Percentiles rank a stretch among this genome's conserved stretches.
Evolutionary conservation across 2,113 vertebrate species (phyloP).

Genomic region (Limanda limanda): DNA sequence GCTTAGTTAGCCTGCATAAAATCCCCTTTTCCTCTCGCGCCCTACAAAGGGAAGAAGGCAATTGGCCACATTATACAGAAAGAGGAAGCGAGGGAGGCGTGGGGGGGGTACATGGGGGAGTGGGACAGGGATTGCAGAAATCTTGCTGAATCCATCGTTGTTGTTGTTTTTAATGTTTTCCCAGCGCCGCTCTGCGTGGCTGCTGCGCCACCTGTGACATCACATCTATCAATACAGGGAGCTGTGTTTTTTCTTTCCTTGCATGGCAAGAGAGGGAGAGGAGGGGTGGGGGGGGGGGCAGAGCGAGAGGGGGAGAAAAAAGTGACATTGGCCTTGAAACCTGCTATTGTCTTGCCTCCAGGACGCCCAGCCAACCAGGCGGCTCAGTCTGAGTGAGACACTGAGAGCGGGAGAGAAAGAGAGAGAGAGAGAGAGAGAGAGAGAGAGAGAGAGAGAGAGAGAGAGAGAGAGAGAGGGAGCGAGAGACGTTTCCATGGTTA

Average conservation of each 20-base stretch:
- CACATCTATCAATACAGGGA: constrained; percentile 65
- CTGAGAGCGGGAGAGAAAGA: constrained; percentile 31
- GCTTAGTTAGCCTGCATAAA: constrained; percentile 82
- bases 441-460: constrained; percentile 47
- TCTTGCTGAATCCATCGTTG: constrained; percentile 28
- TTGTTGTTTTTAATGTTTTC: constrained; percentile 32
- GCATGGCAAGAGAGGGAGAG: constrained; percentile 30
- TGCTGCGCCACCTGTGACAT: constrained; percentile 67
- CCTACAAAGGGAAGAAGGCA: constrained; percentile 76
- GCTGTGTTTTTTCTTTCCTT: constrained; percentile 4
- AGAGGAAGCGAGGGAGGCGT: constrained; percentile 38
- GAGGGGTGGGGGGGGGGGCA: not conserved
- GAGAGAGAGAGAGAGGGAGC: constrained; percentile 54
- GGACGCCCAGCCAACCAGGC: constrained; percentile 80
- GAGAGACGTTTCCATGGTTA: constrained; percentile 84
- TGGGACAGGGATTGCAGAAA: constrained; percentile 17
- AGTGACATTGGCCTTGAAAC: constrained; percentile 84
- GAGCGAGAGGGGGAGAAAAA: no score
- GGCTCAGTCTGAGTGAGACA: constrained; percentile 57
- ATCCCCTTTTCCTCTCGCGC: constrained; percentile 77
- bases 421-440: constrained; percentile 25
- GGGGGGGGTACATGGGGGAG: not conserved
- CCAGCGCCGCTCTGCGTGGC: constrained; percentile 16
- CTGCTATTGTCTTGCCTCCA: constrained; percentile 84
- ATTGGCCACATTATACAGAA: constrained; percentile 73